These are phyloP conservation scores for Zaprionus ghesquierei DNA, from an alignment of 1,140 invertebrate genomes.

Conservation along the genomic window DNA sequence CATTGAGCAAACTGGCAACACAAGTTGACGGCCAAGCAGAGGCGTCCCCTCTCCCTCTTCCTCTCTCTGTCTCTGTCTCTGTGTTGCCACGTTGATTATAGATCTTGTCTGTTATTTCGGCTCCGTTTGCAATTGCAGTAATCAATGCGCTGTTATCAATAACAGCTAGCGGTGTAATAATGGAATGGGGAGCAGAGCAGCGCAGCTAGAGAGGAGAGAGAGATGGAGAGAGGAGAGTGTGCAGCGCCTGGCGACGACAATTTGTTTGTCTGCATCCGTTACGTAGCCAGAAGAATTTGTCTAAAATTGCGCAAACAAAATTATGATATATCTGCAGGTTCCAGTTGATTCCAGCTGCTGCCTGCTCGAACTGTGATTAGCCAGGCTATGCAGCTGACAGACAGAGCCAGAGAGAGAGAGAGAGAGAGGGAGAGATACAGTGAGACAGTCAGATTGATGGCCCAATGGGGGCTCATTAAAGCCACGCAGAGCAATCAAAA, in stretches of 20 bases:
- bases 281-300: slow-evolving; percentile 58
- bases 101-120: slow-evolving; percentile 43
- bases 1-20: slow-evolving; percentile 34
- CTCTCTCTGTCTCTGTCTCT: no score
- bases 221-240: not conserved
- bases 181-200: slow-evolving; percentile 25
- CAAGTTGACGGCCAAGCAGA: no score
- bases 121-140: slow-evolving; percentile 43
- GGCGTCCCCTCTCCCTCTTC: no score
- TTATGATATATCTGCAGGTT: slow-evolving; percentile 62
- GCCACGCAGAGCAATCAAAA: slow-evolving; percentile 77
- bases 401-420: not conserved
- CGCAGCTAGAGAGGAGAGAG: not conserved
- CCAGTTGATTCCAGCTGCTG: slow-evolving; percentile 6
- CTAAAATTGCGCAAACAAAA: slow-evolving; percentile 72
- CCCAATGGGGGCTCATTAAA: slow-evolving; percentile 67
- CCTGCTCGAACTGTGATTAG: slow-evolving; percentile 55
- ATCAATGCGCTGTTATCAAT: slow-evolving; percentile 57
- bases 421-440: not conserved
- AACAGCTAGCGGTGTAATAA: slow-evolving; percentile 53
- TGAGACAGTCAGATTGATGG: slow-evolving; percentile 65
- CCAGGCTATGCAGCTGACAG: slow-evolving; percentile 8
- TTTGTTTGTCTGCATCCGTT: slow-evolving; percentile 29
- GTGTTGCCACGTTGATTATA: slow-evolving; percentile 49
- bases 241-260: slow-evolving; percentile 13